These are phyloP conservation scores for Sisyra terminalis DNA, from an alignment of 2,888 invertebrate species.

Conservation along the genomic window DNA sequence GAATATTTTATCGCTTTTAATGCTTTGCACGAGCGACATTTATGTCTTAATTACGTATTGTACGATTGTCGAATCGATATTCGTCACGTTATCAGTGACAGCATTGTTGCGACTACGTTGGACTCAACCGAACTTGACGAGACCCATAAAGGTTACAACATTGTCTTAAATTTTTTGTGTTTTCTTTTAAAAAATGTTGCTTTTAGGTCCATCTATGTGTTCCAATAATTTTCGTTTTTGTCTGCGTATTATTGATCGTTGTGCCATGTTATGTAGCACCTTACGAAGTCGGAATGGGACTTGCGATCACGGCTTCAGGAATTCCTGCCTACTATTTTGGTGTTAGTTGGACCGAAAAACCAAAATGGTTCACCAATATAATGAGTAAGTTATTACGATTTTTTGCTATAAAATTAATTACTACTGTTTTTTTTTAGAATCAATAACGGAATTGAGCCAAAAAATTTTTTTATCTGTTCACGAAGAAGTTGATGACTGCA, in stretches of 20 bases:
- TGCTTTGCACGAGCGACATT: conserved; percentile 72
- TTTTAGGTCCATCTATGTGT: conserved; percentile 24
- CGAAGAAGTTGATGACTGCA: conserved; percentile 38
- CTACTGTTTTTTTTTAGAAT: conserved; percentile 29
- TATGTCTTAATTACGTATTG: conserved; percentile 80
- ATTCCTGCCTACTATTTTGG: conserved; percentile 67
- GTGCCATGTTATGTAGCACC: conserved; percentile 69
- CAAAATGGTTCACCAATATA: conserved; percentile 34
- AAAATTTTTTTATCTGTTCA: conserved; percentile 62
- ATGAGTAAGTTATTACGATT: conserved; percentile 32
- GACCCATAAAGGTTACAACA: conserved; percentile 77
- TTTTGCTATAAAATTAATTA: not conserved
- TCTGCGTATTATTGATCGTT: conserved; percentile 62
- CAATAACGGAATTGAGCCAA: conserved; percentile 44
- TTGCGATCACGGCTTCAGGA: conserved; percentile 63
- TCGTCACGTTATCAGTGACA: conserved; percentile 73
- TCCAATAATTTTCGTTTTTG: conserved; percentile 57
- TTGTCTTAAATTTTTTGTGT: not conserved
- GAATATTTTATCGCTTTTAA: conserved; percentile 69
- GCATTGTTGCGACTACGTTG: conserved; percentile 73
- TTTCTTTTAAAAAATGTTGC: conserved; percentile 4
- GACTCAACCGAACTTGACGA: conserved; percentile 55
- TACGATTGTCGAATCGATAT: conserved; percentile 83
- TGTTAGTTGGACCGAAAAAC: conserved; percentile 49
- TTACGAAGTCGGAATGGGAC: conserved; percentile 60